Evolutionary conservation across 2,797 vertebrate species (phyloP).

Genomic region (Notoglanidium macrostoma): DNA sequence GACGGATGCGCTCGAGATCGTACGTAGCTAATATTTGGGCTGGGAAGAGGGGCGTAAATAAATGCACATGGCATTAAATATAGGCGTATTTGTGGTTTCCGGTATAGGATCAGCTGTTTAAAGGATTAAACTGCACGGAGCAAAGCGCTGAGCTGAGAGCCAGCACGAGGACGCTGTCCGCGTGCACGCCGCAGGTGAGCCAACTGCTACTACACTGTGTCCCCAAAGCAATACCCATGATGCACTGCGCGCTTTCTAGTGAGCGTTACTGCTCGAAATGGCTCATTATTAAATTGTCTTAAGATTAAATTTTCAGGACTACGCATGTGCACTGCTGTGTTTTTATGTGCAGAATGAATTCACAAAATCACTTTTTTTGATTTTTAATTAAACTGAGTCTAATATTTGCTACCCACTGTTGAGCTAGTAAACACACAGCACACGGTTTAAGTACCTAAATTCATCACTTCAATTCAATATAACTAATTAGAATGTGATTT

Average conservation of each 20-base stretch:
- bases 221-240: not conserved
- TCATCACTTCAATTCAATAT: not conserved
- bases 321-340: not conserved
- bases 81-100: not conserved
- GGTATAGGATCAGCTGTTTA: conserved; percentile 67
- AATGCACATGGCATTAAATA: not conserved
- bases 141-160: conserved; percentile 64
- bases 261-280: not conserved
- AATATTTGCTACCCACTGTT: too few relatives aligned
- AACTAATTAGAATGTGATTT: not conserved
- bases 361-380: too few relatives aligned
- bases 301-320: not conserved
- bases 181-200: conserved; percentile 67
- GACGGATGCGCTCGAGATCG: conserved; percentile 55
- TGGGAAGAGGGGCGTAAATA: not conserved
- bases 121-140: conserved; percentile 66
- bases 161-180: conserved; percentile 57
- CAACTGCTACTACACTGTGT: not conserved
- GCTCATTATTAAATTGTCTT: not conserved
- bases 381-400: too few relatives aligned
- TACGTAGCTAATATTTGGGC: conserved; percentile 30
- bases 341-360: not conserved
- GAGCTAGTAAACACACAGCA: too few relatives aligned
- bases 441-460: not conserved
- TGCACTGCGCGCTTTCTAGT: not conserved